Percentiles rank a stretch among this genome's conserved stretches.
Conservation (phyloP, 2,113 vertebrate species). For the Sceloporus undulatus region DNA sequence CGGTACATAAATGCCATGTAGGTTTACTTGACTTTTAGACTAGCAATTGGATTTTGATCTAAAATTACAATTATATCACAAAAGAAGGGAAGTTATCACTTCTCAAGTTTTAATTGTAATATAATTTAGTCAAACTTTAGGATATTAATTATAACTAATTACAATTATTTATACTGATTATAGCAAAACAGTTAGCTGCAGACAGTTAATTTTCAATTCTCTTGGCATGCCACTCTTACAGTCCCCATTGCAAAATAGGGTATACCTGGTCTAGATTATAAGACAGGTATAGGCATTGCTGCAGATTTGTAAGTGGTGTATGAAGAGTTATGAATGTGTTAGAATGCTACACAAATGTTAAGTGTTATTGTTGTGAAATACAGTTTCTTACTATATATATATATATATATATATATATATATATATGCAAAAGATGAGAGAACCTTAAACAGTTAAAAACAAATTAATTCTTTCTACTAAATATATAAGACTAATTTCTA, state of each 20-base stretch:
- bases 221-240: background rate
- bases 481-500: background rate
- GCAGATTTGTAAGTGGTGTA: too few species aligned
- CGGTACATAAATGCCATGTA: too few species aligned
- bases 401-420: too few species aligned
- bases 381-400: background rate
- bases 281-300: background rate
- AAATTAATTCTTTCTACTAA: conserved; percentile 12
- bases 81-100: too few species aligned
- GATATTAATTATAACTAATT: too few species aligned
- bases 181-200: background rate
- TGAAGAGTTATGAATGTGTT: background rate
- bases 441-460: background rate
- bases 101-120: too few species aligned
- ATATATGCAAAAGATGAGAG: background rate
- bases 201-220: background rate
- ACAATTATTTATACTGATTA: too few species aligned
- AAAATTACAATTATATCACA: too few species aligned
- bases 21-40: too few species aligned
- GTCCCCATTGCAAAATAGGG: background rate
- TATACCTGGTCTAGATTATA: background rate
- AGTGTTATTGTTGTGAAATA: background rate
- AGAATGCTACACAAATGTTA: background rate
- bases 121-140: too few species aligned
- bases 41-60: too few species aligned